Evolutionary conservation across 2,888 invertebrate species (phyloP), one percentile per base, ranked within the genome.

Genomic region (Monoplex corrugatus): DNA sequence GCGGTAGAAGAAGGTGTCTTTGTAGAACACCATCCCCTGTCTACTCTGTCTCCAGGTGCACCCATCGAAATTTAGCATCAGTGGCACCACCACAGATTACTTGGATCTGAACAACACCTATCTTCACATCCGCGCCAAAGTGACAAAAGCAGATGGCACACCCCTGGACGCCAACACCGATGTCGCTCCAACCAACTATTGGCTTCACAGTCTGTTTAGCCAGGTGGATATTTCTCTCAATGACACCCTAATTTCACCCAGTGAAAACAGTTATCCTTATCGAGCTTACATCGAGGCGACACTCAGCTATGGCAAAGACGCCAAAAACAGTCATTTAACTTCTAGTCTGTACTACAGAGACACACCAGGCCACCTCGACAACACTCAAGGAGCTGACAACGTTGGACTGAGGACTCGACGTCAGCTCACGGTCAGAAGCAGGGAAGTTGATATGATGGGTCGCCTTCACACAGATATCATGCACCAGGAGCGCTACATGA

Each of bases 381-480:
- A 23, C 45, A 35, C 43, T 63, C 63, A 85, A 23, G 82, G 44
- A 50, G 38, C 38, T 75, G 50, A 63, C 80, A 32, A 44, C 84
- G n/a, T 23, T n/a, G 84, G 84, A 5, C 44, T 35, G 57, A 40
- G 28, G 23, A 23, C 28, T 23, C 50, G 84, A 3, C 35, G 38
- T 5, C 10, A 63, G 13, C 32, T 5, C 28, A 44, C 85, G 28
- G 63, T 28, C 6, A 0, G 23, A 38, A 91, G 89, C 78, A 44
- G 86, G 32, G 83, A 72, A 23, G 16, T 90, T 0, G 87, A 89
- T 72, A 89, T 88, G 90, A 50, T 83, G 35, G 89, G 90, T 0
- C 43, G 85, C 0, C 28, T 89, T 16, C 87, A 89, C n/a, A 40
- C 72, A 32, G 90, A 89, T 38, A 28, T 89, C 1, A 87, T 89